Evolutionary conservation across 2,113 vertebrate species (phyloP).

Genomic region (Aptenodytes forsteri): DNA sequence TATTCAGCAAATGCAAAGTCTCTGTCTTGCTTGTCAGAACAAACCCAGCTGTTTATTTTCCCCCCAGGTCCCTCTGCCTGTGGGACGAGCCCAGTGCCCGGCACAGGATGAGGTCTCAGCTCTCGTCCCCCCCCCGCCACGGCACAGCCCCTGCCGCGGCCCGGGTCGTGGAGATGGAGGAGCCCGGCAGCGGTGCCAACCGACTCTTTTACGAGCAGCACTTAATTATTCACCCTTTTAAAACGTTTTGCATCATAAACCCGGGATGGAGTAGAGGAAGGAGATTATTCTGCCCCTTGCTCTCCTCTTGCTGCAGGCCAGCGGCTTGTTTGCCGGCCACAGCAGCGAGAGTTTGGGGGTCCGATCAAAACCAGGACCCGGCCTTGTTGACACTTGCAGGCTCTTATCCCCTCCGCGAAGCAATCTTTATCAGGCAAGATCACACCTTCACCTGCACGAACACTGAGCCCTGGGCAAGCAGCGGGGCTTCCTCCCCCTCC

Average conservation of each 20-base stretch:
- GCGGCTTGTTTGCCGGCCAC: neutral
- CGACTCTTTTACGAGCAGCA: neutral
- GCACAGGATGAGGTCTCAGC: neutral
- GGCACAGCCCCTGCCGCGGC: neutral
- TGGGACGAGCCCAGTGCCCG: fast-evolving
- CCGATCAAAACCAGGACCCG: neutral
- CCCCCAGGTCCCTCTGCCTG: neutral
- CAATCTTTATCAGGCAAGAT: neutral
- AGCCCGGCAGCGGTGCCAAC: neutral
- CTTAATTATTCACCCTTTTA: slow-evolving; percentile 41
- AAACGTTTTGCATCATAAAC: slow-evolving; percentile 50
- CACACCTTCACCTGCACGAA: neutral
- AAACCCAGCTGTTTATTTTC: neutral
- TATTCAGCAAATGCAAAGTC: neutral
- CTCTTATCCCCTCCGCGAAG: fast-evolving
- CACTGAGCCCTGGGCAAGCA: neutral
- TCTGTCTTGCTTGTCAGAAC: neutral
- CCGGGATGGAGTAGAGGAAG: neutral
- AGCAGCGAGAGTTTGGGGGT: neutral
- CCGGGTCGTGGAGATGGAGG: fast-evolving
- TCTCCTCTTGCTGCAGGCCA: neutral
- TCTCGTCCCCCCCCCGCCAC: fast-evolving
- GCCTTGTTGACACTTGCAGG: neutral
- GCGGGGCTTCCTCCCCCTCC: neutral
- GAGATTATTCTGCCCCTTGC: neutral